Evolutionary conservation across 2,888 invertebrate species (phyloP).

Genomic region (Ophioninae sp.): DNA sequence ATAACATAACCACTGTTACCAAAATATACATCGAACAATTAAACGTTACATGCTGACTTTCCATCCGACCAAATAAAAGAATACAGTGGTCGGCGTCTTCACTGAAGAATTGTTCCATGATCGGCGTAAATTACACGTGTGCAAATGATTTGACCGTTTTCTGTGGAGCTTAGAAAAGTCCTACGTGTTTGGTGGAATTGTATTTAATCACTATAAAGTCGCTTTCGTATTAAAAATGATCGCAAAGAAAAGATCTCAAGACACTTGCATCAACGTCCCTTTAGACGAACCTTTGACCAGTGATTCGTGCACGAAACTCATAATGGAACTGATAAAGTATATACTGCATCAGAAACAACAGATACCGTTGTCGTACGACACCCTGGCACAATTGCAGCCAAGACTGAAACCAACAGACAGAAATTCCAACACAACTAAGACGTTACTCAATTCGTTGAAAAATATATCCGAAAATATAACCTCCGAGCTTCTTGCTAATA

Average conservation of each 20-base stretch:
- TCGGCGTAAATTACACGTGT: not conserved
- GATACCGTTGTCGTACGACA: conserved; percentile 79
- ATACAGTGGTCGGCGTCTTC: not conserved
- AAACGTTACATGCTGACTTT: not conserved
- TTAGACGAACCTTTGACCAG: conserved; percentile 79
- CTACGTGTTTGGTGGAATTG: not conserved
- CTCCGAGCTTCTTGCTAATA: conserved; percentile 70
- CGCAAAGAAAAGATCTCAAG: conserved; percentile 62
- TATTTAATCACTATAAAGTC: not conserved
- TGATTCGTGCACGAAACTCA: conserved; percentile 76
- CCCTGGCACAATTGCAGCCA: conserved; percentile 72
- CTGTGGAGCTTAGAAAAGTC: not conserved
- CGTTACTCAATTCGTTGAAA: conserved; percentile 68
- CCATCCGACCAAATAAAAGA: not conserved
- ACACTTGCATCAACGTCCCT: conserved; percentile 73
- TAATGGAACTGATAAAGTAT: conserved; percentile 79
- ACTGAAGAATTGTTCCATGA: not conserved
- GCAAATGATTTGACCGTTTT: not conserved
- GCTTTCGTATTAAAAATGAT: conserved; percentile 65
- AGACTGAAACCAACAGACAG: conserved; percentile 72
- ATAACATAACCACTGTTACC: not conserved
- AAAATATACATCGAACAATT: not conserved
- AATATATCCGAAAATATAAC: conserved; percentile 72
- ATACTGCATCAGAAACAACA: conserved; percentile 80
- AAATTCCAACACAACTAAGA: conserved; percentile 70